phyloP scores from a whole-genome alignment of 2,888 invertebrate species.

The Andrena chrysosceles region DNA sequence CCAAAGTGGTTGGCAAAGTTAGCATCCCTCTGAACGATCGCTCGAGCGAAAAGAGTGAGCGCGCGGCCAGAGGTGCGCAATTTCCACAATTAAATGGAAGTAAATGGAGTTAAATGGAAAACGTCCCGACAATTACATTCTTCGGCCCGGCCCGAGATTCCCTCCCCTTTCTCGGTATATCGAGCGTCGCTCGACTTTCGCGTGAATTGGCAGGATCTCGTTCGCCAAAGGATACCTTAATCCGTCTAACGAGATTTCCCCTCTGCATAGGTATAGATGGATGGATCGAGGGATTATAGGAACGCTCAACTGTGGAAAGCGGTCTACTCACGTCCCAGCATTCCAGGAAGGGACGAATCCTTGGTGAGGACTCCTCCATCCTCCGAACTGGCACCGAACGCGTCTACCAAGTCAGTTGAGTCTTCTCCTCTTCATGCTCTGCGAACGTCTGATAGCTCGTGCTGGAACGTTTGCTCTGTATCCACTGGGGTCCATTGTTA shows the following conservation, averaged over 20 bases:
- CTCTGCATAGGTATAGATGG: too few species aligned
- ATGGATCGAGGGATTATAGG: too few species aligned
- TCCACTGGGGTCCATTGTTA: conserved; percentile 39
- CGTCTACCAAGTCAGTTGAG: conserved; percentile 61
- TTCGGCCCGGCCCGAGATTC: not conserved
- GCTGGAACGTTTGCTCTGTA: conserved; percentile 31
- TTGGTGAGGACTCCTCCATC: conserved; percentile 82
- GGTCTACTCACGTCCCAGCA: conserved; percentile 82
- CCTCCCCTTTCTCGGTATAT: too few species aligned
- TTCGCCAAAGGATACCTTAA: too few species aligned
- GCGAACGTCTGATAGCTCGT: conserved; percentile 22
- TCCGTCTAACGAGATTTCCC: too few species aligned
- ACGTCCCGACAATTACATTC: conserved; percentile 10
- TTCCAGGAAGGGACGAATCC: conserved; percentile 83
- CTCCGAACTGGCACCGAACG: conserved; percentile 55
- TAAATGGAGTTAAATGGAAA: conserved; percentile 2
- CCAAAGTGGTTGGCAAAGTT: not conserved
- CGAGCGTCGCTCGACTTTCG: not conserved
- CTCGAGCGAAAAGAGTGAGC: conserved; percentile 1
- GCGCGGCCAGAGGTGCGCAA: conserved; percentile 11
- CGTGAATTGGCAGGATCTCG: not conserved
- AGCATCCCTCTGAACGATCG: conserved; percentile 32
- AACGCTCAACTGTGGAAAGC: not conserved
- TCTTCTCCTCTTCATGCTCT: conserved; percentile 72
- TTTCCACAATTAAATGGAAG: conserved; percentile 28